phyloP scores from a whole-genome alignment of 30 jellyfish, hydroid and myxozoan genomes.

The Calvadosia cruxmelitensis region DNA sequence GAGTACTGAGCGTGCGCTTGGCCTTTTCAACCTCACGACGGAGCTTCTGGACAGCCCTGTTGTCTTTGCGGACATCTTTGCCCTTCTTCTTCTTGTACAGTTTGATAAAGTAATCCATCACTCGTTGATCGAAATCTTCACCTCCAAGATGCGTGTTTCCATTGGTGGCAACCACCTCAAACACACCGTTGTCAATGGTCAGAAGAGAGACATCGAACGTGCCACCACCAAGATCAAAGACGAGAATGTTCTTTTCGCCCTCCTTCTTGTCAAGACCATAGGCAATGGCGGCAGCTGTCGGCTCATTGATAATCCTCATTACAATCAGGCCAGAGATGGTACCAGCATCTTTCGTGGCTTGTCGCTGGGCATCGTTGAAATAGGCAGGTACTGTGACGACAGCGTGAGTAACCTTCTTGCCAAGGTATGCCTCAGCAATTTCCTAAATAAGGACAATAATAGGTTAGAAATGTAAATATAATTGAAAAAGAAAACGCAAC shows the following conservation, averaged over 20 bases:
- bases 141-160: constrained; percentile 99
- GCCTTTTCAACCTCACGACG: constrained; percentile 99
- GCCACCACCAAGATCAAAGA: constrained; percentile 99
- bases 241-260: constrained; percentile 98
- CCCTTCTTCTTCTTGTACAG: constrained; percentile 95
- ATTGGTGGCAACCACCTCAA: constrained; percentile 98
- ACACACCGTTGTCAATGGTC: constrained; percentile 98
- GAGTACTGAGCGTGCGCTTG: constrained; percentile 98
- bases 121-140: constrained; percentile 98
- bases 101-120: constrained; percentile 95
- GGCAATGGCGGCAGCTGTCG: constrained; percentile 99
- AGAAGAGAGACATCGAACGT: constrained; percentile 97
- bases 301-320: constrained; percentile 98
- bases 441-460: constrained; percentile 35
- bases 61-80: constrained; percentile 87
- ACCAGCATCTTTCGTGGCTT: constrained; percentile 99
- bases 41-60: constrained; percentile 95
- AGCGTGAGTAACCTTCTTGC: constrained; percentile 98
- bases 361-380: constrained; percentile 99
- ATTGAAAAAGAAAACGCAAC: background rate
- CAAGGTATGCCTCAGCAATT: constrained; percentile 96
- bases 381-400: constrained; percentile 99
- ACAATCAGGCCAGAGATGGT: constrained; percentile 96
- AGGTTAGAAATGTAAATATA: background rate
- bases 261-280: constrained; percentile 98